phyloP scores from a whole-genome alignment of 92 coral and sea anemone species.

The Zoanthus sansibaricus region DNA sequence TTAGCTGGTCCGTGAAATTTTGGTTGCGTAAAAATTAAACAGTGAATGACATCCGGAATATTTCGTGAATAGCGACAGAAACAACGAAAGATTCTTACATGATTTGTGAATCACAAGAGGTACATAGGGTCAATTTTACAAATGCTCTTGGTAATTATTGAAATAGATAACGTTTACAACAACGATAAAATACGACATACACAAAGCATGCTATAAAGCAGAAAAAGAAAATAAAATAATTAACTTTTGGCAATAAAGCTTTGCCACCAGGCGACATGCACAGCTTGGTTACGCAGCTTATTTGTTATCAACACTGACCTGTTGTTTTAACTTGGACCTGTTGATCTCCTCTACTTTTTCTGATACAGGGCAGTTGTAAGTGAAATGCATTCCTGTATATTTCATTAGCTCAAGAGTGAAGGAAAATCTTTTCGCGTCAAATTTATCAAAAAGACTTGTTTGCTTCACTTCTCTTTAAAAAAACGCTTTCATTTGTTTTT shows the following conservation, averaged over 20 bases:
- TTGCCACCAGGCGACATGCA: not conserved
- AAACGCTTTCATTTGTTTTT: not conserved
- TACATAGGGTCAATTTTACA: too few species aligned
- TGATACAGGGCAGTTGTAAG: not conserved
- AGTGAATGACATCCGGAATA: too few species aligned
- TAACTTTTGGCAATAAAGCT: not conserved
- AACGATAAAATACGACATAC: too few species aligned
- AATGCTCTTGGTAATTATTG: too few species aligned
- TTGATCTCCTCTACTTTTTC: not conserved
- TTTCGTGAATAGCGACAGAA: too few species aligned
- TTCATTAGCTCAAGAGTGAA: not conserved
- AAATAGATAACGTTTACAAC: too few species aligned
- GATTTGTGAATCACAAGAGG: too few species aligned
- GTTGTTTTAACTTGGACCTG: constrained; percentile 39
- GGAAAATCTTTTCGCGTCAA: not conserved
- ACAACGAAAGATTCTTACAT: too few species aligned
- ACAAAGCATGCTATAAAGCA: too few species aligned
- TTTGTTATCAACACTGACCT: constrained; percentile 1
- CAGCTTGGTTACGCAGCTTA: not conserved
- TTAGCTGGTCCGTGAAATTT: too few species aligned
- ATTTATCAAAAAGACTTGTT: not conserved
- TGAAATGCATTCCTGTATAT: not conserved
- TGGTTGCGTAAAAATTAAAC: too few species aligned
- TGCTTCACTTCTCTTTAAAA: not conserved
- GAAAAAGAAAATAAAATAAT: too few species aligned